phyloP scores from a whole-genome alignment of 2,113 vertebrate species.

The Paralichthys olivaceus region DNA sequence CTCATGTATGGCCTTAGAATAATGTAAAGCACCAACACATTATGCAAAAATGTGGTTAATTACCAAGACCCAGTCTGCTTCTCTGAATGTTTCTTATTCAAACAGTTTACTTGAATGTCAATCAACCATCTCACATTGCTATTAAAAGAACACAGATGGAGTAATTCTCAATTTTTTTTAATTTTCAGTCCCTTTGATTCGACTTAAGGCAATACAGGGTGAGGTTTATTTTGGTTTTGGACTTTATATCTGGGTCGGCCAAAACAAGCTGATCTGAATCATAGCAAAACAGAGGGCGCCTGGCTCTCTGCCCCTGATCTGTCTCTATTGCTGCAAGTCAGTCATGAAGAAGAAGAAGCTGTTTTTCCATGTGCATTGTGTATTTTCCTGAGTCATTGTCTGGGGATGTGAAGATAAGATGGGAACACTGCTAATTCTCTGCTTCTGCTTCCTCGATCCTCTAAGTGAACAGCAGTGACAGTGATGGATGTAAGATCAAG shows the following conservation, averaged over 20 bases:
- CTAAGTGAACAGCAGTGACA: conserved; percentile 2
- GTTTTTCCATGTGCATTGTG: conserved; percentile 22
- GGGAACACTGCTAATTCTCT: neutral
- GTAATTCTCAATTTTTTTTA: neutral
- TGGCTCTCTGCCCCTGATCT: conserved; percentile 49
- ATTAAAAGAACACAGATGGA: conserved; percentile 28
- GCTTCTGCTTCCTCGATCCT: neutral
- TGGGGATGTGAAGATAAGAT: conserved; percentile 9
- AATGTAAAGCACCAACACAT: conserved; percentile 6
- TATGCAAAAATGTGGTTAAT: conserved; percentile 1
- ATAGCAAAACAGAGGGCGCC: conserved; percentile 65
- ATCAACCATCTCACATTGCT: conserved; percentile 4
- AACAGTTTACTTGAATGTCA: conserved; percentile 1
- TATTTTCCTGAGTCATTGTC: conserved; percentile 20
- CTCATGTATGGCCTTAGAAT: neutral
- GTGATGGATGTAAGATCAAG: neutral
- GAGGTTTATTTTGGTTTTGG: conserved; percentile 64
- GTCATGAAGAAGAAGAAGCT: conserved; percentile 13
- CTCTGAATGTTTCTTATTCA: conserved; percentile 19
- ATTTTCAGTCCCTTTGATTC: conserved; percentile 43
- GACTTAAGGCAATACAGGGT: conserved; percentile 38
- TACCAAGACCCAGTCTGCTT: conserved; percentile 1
- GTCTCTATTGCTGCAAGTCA: conserved; percentile 37
- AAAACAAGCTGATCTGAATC: conserved; percentile 76
- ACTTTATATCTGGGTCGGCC: conserved; percentile 34